A percentile compares a stretch with the other conserved stretches of the same genome.
Evolutionary conservation across 2,888 invertebrate genomes (phyloP).

Genomic region (Trichogramma evanescens): DNA sequence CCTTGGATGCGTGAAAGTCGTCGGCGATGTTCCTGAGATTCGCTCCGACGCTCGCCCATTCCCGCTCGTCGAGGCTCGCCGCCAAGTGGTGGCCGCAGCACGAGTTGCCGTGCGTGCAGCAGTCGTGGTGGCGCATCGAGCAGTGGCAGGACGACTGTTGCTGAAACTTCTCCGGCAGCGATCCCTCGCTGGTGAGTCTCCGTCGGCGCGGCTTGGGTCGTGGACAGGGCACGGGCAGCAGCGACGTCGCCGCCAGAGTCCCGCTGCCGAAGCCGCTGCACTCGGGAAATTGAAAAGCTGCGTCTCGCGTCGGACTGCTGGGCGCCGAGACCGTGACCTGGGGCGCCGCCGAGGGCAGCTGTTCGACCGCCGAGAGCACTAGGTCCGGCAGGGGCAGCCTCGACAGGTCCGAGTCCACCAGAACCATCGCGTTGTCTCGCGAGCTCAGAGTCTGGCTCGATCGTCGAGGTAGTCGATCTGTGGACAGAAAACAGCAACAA

Average conservation of each 20-base stretch:
- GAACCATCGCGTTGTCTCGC: constrained; percentile 38
- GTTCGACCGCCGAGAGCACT: constrained; percentile 42
- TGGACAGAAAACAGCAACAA: constrained; percentile 8
- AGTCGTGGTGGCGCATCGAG: constrained; percentile 3
- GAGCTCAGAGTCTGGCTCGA: constrained; percentile 30
- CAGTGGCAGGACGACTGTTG: constrained; percentile 22
- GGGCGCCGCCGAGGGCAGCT: constrained; percentile 40
- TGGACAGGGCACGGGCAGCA: constrained; percentile 39
- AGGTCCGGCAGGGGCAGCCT: constrained; percentile 42
- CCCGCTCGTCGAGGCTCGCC: constrained; percentile 36
- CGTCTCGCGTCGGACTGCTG: constrained; percentile 44
- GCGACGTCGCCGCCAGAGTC: not conserved
- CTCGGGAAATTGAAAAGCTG: constrained; percentile 45
- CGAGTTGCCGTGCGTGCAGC: constrained; percentile 21
- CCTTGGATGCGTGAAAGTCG: constrained; percentile 43
- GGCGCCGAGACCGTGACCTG: constrained; percentile 46
- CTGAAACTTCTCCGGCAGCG: constrained; percentile 34
- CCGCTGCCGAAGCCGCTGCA: constrained; percentile 27
- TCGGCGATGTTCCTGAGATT: constrained; percentile 45
- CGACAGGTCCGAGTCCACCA: constrained; percentile 41
- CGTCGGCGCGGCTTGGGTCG: constrained; percentile 44
- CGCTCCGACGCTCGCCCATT: constrained; percentile 43
- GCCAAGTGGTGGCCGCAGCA: constrained; percentile 33
- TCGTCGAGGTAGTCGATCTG: constrained; percentile 43
- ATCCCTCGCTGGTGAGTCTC: constrained; percentile 41